phyloP scores from a whole-genome alignment of 1,140 invertebrate genomes.

The Aphelinus certus region DNA sequence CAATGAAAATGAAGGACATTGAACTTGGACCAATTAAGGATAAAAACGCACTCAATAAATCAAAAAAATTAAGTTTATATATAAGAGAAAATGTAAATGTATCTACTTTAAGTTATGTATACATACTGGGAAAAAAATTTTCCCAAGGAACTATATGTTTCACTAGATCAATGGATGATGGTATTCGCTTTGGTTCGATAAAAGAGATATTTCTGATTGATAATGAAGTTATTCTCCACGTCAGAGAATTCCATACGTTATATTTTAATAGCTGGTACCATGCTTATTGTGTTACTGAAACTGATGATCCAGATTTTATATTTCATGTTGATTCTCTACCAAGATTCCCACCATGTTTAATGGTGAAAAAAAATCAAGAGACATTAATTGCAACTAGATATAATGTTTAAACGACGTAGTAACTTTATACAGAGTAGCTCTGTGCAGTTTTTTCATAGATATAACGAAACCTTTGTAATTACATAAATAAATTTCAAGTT shows the following conservation, averaged over 20 bases:
- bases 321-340: too few species aligned
- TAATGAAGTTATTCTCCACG: conserved; percentile 27
- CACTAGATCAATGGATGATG: conserved; percentile 26
- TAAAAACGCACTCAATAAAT: conserved; percentile 1
- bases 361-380: too few species aligned
- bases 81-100: too few species aligned
- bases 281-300: neutral
- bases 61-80: conserved; percentile 5
- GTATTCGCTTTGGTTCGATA: conserved; percentile 37
- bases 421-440: too few species aligned
- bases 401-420: too few species aligned
- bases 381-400: too few species aligned
- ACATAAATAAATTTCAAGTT: too few species aligned
- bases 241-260: conserved; percentile 22
- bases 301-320: too few species aligned
- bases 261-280: conserved; percentile 37
- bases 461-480: too few species aligned
- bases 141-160: conserved; percentile 31
- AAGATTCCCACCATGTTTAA: too few species aligned
- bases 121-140: conserved; percentile 30
- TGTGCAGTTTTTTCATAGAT: too few species aligned
- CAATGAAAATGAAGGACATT: neutral
- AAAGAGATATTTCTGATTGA: conserved; percentile 39
- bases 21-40: conserved; percentile 23
- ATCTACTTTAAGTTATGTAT: too few species aligned